Conservation (phyloP, 2,888 invertebrate genomes). For the Nebria brevicollis region DNA sequence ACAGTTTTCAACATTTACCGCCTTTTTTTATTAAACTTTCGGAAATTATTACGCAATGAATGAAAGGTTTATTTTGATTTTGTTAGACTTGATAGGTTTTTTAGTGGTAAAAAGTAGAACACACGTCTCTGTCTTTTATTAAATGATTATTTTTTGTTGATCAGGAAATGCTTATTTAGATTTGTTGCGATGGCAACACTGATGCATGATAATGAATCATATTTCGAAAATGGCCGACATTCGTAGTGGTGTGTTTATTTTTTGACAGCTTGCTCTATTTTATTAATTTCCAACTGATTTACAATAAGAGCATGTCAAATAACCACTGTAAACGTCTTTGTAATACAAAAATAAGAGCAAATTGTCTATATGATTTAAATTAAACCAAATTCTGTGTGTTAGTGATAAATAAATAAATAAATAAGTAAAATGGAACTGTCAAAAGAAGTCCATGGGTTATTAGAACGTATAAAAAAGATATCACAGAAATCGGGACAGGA, state of each 20-base stretch:
- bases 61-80: too few species aligned
- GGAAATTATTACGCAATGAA: too few species aligned
- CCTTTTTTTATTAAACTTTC: too few species aligned
- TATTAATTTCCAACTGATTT: conserved; percentile 34
- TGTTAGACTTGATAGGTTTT: too few species aligned
- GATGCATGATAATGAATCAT: background rate
- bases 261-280: conserved; percentile 31
- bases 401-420: background rate
- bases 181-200: background rate
- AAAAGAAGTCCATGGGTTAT: conserved; percentile 54
- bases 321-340: background rate
- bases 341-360: background rate
- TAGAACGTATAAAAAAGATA: conserved; percentile 49
- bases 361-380: background rate
- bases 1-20: too few species aligned
- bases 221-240: background rate
- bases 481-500: conserved; percentile 30
- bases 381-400: background rate
- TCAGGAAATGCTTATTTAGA: background rate
- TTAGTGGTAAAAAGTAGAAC: too few species aligned
- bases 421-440: conserved; percentile 56
- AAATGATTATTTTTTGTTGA: too few species aligned
- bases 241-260: conserved; percentile 38
- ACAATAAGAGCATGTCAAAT: background rate
- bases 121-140: too few species aligned